phyloP scores from a whole-genome alignment of 2,888 invertebrate species.

The Thecocarcelia acutangulata region DNA sequence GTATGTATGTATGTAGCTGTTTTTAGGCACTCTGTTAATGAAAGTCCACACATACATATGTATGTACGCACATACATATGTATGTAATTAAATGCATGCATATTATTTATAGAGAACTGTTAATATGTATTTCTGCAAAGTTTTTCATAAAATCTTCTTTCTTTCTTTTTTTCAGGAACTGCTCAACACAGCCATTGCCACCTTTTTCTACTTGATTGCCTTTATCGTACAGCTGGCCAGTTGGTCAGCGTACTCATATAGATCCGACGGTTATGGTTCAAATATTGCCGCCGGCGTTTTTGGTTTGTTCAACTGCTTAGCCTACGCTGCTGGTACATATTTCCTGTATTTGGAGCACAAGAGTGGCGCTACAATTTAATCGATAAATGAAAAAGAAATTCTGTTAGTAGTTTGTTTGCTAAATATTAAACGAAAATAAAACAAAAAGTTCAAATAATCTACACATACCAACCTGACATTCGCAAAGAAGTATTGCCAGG shows the following conservation, averaged over 20 bases:
- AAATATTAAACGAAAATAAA: constrained; percentile 3
- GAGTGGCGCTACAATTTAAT: constrained; percentile 79
- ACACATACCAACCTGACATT: constrained; percentile 16
- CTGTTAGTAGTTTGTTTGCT: constrained; percentile 5
- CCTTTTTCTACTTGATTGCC: constrained; percentile 89
- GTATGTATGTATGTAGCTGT: too few relatives aligned
- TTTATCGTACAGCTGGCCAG: constrained; percentile 89
- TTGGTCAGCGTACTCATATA: constrained; percentile 81
- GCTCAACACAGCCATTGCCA: constrained; percentile 87
- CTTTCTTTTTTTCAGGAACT: constrained; percentile 87
- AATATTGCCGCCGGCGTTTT: constrained; percentile 92
- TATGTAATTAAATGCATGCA: too few relatives aligned
- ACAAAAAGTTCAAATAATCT: constrained; percentile 42
- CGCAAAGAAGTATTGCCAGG: constrained; percentile 17
- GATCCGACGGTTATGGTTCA: constrained; percentile 80
- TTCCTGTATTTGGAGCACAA: constrained; percentile 89
- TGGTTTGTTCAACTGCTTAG: constrained; percentile 90
- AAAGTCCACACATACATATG: too few relatives aligned
- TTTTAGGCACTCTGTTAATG: too few relatives aligned
- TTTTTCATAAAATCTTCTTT: background rate
- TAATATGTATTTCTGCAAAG: too few relatives aligned
- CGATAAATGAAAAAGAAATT: background rate
- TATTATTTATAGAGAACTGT: too few relatives aligned
- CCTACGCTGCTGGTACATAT: constrained; percentile 89
- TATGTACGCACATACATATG: too few relatives aligned